Evolutionary conservation across 2,797 vertebrate genomes (phyloP).

Genomic region (Pangasius djambal): DNA sequence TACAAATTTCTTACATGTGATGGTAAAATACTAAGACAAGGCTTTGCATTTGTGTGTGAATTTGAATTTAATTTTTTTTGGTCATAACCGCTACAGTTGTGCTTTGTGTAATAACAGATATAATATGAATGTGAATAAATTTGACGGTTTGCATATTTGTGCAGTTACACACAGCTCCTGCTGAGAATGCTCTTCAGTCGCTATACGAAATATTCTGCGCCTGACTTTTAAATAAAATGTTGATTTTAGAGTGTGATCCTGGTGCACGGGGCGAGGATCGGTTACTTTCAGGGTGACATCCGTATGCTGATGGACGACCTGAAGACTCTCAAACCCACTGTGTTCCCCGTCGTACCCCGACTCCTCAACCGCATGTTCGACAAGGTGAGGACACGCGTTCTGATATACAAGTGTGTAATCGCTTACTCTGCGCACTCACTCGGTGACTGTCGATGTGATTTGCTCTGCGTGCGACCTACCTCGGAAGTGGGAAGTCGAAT

Average conservation of each 20-base stretch:
- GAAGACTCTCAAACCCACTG: constrained; percentile 87
- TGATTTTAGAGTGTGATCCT: constrained; percentile 68
- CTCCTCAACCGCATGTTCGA: constrained; percentile 98
- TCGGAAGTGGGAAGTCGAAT: background rate
- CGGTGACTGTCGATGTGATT: background rate
- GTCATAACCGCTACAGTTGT: background rate
- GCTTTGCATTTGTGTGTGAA: too few species aligned
- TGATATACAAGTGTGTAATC: background rate
- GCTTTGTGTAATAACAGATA: background rate
- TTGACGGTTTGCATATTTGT: background rate
- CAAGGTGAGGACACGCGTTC: constrained; percentile 74
- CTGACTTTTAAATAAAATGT: background rate
- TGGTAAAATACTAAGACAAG: background rate
- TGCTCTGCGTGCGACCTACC: background rate
- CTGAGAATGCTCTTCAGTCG: background rate
- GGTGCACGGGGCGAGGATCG: constrained; percentile 91
- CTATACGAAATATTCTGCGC: background rate
- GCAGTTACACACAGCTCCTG: background rate
- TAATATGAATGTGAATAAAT: background rate
- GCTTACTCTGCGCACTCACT: background rate
- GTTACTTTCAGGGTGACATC: constrained; percentile 98
- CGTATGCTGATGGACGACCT: constrained; percentile 95
- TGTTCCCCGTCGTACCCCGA: constrained; percentile 95
- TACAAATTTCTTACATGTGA: background rate
- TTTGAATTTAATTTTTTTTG: background rate